These are phyloP conservation scores for Daktulosphaira vitifoliae DNA, from an alignment of 1,140 invertebrate genomes.

Conservation along the genomic window DNA sequence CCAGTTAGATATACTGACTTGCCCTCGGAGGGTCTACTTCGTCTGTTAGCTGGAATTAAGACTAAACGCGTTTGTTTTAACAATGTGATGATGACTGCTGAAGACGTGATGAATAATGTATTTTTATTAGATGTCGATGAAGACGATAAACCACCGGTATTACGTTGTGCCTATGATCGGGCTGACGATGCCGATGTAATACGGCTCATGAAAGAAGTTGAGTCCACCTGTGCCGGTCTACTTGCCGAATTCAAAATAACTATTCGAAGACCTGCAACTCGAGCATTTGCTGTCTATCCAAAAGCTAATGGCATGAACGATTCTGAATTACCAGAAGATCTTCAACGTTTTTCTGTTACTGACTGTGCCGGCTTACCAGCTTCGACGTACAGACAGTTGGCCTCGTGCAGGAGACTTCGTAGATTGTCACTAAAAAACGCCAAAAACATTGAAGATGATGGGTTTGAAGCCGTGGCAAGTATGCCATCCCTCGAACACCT, in stretches of 20 bases:
- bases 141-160: neutral
- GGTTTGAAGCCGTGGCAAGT: neutral
- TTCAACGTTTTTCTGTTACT: neutral
- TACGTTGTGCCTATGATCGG: slow-evolving; percentile 8
- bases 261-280: neutral
- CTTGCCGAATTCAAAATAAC: slow-evolving; percentile 12
- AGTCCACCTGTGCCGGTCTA: slow-evolving; percentile 19
- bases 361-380: slow-evolving; percentile 3
- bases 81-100: slow-evolving; percentile 6
- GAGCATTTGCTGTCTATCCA: slow-evolving; percentile 3
- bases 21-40: neutral
- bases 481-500: slow-evolving; percentile 9
- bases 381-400: neutral
- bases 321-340: slow-evolving; percentile 4
- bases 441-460: slow-evolving; percentile 2
- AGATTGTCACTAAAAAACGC: slow-evolving; percentile 6
- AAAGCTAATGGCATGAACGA: neutral
- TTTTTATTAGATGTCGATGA: neutral
- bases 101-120: slow-evolving; percentile 1
- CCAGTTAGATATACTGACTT: neutral
- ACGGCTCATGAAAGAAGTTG: neutral
- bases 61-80: slow-evolving; percentile 3
- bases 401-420: neutral
- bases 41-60: neutral
- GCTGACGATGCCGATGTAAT: neutral